Conservation (phyloP, 1,140 invertebrate genomes). For the Subanguina moxae region DNA sequence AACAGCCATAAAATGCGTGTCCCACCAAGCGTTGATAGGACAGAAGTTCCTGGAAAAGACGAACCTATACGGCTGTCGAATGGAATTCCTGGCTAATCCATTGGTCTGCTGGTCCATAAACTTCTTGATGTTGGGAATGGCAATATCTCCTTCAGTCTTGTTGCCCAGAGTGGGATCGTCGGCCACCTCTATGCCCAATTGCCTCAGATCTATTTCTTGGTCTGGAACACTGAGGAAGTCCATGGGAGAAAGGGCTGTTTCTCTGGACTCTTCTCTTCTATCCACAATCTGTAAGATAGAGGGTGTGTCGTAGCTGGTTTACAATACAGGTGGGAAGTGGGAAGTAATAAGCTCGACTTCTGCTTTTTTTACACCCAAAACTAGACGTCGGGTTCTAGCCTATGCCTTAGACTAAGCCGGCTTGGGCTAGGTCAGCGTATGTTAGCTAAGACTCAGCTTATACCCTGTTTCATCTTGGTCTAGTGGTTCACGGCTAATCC, state of each 20-base stretch:
- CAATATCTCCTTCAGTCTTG: slow-evolving; percentile 54
- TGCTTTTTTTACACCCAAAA: no score
- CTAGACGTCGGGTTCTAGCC: no score
- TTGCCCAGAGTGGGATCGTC: slow-evolving; percentile 55
- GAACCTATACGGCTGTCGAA: slow-evolving; percentile 48
- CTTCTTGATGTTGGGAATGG: slow-evolving; percentile 33
- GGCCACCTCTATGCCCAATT: slow-evolving; percentile 35
- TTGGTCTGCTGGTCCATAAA: slow-evolving; percentile 44
- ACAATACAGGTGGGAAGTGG: no score
- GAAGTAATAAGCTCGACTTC: no score
- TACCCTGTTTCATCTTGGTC: no score
- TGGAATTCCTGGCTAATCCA: slow-evolving; percentile 48
- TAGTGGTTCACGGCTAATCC: no score
- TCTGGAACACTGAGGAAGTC: slow-evolving; percentile 4
- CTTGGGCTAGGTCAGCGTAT: no score
- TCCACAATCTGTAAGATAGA: slow-evolving; percentile 41
- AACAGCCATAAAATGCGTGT: no score
- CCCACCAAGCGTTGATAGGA: no score
- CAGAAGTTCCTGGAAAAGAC: not conserved
- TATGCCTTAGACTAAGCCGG: no score
- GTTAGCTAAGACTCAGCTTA: no score
- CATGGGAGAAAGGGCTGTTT: slow-evolving; percentile 35
- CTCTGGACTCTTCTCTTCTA: slow-evolving; percentile 27
- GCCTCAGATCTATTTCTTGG: not conserved
- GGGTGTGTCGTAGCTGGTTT: no score